phyloP scores from a whole-genome alignment of 2,888 invertebrate species.

The Xestia xanthographa region DNA sequence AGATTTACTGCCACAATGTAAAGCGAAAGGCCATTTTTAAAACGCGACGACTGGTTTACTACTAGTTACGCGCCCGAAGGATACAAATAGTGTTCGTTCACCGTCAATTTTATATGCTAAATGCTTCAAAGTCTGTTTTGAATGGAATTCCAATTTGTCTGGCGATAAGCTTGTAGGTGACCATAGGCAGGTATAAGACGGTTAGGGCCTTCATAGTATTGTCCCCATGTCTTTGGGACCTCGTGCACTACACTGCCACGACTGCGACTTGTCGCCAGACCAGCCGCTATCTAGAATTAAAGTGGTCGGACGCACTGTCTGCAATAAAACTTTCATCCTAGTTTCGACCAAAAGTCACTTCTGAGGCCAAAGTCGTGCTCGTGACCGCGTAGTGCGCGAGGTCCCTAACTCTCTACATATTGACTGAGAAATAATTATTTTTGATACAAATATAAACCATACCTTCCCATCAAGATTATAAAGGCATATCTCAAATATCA shows the following conservation, averaged over 20 bases:
- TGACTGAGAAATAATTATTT: background rate
- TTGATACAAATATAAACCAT: background rate
- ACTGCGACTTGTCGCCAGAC: background rate
- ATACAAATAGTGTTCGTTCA: constrained; percentile 60
- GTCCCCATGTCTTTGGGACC: background rate
- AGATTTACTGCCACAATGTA: constrained; percentile 79
- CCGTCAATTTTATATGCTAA: constrained; percentile 46
- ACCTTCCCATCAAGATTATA: background rate
- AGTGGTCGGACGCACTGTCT: background rate
- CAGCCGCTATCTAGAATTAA: background rate
- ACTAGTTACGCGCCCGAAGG: constrained; percentile 59
- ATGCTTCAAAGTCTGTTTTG: constrained; percentile 37
- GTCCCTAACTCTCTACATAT: background rate
- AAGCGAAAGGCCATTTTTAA: constrained; percentile 73
- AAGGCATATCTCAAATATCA: background rate
- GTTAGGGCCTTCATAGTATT: background rate
- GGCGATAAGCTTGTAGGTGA: constrained; percentile 12
- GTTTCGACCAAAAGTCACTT: background rate
- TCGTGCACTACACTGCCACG: background rate
- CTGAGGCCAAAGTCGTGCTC: background rate
- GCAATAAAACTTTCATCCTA: background rate
- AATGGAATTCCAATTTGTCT: constrained; percentile 36
- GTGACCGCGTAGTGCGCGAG: background rate
- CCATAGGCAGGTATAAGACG: background rate
- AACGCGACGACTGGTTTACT: constrained; percentile 66